Conservation (phyloP, 2,797 vertebrate genomes). For the Serranus cabrilla region DNA sequence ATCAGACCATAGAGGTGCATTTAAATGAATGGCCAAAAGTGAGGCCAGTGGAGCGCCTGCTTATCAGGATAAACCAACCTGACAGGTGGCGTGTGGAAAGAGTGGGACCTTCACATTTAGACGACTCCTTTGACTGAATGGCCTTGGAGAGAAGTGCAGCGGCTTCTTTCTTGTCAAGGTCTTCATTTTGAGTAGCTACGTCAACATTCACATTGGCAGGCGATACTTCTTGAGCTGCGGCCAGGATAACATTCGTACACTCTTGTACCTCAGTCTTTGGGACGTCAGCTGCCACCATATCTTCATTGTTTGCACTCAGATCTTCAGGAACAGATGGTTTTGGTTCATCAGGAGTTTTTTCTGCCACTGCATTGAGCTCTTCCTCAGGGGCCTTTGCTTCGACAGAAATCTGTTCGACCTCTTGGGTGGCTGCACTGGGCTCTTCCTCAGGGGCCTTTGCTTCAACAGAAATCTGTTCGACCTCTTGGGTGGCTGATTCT, state of each 20-base stretch:
- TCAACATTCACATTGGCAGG: conserved; percentile 27
- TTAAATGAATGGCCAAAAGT: background rate
- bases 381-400: background rate
- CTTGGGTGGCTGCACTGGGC: conserved; percentile 11
- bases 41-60: background rate
- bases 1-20: background rate
- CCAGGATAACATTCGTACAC: conserved; percentile 6
- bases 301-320: conserved; percentile 18
- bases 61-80: conserved; percentile 81
- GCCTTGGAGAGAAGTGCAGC: conserved; percentile 65
- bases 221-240: conserved; percentile 17
- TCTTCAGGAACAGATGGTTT: conserved; percentile 44
- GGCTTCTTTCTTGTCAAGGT: conserved; percentile 63
- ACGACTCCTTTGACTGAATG: conserved; percentile 72
- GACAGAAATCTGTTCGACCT: conserved; percentile 2
- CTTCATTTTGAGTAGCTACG: conserved; percentile 57
- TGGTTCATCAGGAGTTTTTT: conserved; percentile 26
- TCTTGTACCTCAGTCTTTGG: conserved; percentile 20
- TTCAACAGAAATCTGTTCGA: background rate
- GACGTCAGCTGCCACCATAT: conserved; percentile 21
- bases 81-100: conserved; percentile 76
- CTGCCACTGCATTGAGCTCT: conserved; percentile 2
- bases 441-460: conserved; percentile 15
- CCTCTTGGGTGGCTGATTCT: conserved; percentile 34
- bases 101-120: conserved; percentile 67